phyloP scores from a whole-genome alignment of 1,140 invertebrate species.

The Eubasilissa regina region DNA sequence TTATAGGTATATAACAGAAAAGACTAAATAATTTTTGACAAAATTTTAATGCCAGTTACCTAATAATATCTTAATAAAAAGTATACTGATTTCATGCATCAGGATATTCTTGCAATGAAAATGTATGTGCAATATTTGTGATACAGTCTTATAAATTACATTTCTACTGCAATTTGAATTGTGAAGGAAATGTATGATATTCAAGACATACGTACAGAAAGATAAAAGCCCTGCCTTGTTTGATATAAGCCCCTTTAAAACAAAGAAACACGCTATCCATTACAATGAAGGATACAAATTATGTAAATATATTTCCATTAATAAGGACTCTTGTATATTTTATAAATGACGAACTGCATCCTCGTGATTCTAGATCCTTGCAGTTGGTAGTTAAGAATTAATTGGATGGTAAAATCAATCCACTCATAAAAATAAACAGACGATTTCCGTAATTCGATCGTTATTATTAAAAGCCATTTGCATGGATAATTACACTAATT shows the following conservation, averaged over 20 bases:
- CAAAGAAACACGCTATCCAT: slow-evolving; percentile 30
- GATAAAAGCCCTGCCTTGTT: not conserved
- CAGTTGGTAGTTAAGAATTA: not conserved
- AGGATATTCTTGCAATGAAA: not conserved
- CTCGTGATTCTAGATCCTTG: not conserved
- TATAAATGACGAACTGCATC: slow-evolving; percentile 4
- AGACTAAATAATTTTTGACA: too few species aligned
- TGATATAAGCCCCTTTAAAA: slow-evolving; percentile 4
- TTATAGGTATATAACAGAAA: too few species aligned
- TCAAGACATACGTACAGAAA: not conserved
- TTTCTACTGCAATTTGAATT: not conserved
- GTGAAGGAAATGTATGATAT: not conserved
- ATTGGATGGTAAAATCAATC: slow-evolving; percentile 7
- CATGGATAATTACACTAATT: too few species aligned
- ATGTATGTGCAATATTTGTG: too few species aligned
- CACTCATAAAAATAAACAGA: too few species aligned
- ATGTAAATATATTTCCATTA: slow-evolving; percentile 37
- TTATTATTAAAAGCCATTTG: too few species aligned
- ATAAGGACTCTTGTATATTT: slow-evolving; percentile 23
- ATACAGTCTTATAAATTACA: too few species aligned
- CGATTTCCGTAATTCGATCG: too few species aligned
- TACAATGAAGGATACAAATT: slow-evolving; percentile 25
- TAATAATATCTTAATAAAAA: too few species aligned
- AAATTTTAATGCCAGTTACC: too few species aligned
- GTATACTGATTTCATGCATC: too few species aligned